Evolutionary conservation across 2,888 invertebrate genomes (phyloP).

Genomic region (Acleris sparsana): DNA sequence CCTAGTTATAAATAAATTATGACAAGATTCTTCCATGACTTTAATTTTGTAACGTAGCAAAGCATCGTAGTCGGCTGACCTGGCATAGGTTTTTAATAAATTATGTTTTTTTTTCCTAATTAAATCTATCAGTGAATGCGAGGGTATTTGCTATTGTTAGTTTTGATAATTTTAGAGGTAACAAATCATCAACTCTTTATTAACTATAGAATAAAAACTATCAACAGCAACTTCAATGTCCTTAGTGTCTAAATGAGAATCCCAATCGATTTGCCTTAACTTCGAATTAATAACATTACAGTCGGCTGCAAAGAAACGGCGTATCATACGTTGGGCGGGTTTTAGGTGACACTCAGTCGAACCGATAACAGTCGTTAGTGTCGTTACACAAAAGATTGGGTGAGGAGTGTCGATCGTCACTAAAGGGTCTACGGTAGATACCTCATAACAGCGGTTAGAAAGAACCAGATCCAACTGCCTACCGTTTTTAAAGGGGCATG

Average conservation of each 20-base stretch:
- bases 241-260: background rate
- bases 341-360: slow-evolving; percentile 3
- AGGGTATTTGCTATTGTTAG: slow-evolving; percentile 16
- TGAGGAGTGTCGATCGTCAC: slow-evolving; percentile 24
- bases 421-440: background rate
- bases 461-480: slow-evolving; percentile 29
- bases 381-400: slow-evolving; percentile 20
- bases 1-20: no score
- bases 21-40: no score
- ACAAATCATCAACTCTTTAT: slow-evolving; percentile 11
- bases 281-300: no score
- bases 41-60: background rate
- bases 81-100: slow-evolving; percentile 7
- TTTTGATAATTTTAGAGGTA: slow-evolving; percentile 1
- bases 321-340: background rate
- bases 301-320: slow-evolving; percentile 11
- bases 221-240: slow-evolving; percentile 24
- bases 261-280: slow-evolving; percentile 19
- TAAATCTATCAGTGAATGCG: slow-evolving; percentile 10
- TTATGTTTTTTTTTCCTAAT: slow-evolving; percentile 15
- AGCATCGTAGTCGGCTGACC: slow-evolving; percentile 2
- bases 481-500: slow-evolving; percentile 10
- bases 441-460: background rate
- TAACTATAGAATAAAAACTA: slow-evolving; percentile 25
- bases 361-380: slow-evolving; percentile 9